phyloP scores from a whole-genome alignment of 2,888 invertebrate species.

The Aphodius sticticus region DNA sequence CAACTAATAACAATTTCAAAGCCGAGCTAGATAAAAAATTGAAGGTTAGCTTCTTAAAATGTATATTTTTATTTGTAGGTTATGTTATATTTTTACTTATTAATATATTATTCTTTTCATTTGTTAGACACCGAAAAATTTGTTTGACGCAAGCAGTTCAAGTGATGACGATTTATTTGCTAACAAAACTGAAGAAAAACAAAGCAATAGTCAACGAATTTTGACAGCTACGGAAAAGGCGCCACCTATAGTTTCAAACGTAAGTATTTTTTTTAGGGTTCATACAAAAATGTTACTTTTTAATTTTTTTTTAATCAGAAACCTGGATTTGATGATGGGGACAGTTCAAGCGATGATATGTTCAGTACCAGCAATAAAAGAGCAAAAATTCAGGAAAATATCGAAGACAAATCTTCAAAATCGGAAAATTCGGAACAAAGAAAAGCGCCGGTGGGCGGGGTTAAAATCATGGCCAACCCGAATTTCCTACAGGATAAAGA shows the following conservation, averaged over 20 bases:
- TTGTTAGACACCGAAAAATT: neutral
- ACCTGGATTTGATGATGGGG: constrained; percentile 53
- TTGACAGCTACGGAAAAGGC: neutral
- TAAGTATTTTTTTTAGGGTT: neutral
- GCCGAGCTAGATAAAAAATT: neutral
- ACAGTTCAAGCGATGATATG: constrained; percentile 52
- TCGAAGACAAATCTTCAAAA: neutral
- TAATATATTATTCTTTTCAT: neutral
- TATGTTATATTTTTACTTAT: neutral
- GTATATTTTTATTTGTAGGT: neutral
- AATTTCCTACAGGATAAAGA: constrained; percentile 45
- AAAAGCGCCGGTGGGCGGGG: constrained; percentile 66
- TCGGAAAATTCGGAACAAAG: neutral
- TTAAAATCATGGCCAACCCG: constrained; percentile 65
- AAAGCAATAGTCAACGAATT: too few relatives aligned
- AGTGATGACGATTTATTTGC: neutral
- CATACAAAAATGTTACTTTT: neutral
- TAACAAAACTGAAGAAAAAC: neutral
- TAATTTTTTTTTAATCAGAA: neutral
- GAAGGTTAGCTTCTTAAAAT: neutral
- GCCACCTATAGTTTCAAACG: neutral
- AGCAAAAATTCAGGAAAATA: constrained; percentile 28
- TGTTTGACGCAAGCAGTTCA: neutral
- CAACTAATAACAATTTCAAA: neutral
- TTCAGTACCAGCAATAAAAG: constrained; percentile 42